These are phyloP conservation scores for Lasioglossum oenotherae DNA, from an alignment of 2,888 invertebrate genomes.

Conservation along the genomic window DNA sequence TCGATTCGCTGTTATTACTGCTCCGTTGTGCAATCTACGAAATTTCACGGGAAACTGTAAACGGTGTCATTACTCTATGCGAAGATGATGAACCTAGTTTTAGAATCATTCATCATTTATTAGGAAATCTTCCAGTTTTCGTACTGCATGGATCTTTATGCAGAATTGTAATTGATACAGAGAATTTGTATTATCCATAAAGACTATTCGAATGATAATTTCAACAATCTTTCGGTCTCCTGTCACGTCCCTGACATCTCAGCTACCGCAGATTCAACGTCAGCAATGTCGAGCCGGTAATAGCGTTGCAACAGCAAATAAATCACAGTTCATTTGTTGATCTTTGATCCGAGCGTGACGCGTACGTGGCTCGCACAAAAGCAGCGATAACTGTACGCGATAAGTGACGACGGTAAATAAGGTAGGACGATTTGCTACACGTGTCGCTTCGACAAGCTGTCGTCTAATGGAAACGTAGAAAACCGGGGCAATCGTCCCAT, in stretches of 20 bases:
- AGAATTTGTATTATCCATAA: background rate
- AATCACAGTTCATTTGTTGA: slow-evolving; percentile 60
- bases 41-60: slow-evolving; percentile 22
- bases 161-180: background rate
- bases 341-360: slow-evolving; percentile 53
- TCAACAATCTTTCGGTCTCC: slow-evolving; percentile 17
- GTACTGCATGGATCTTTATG: background rate
- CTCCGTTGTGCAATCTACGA: slow-evolving; percentile 18
- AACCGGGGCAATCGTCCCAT: slow-evolving; percentile 26
- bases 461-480: background rate
- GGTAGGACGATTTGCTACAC: slow-evolving; percentile 23
- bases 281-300: slow-evolving; percentile 21
- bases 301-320: slow-evolving; percentile 31
- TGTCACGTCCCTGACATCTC: slow-evolving; percentile 54
- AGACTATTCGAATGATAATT: background rate
- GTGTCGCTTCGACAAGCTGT: slow-evolving; percentile 11
- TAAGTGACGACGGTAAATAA: slow-evolving; percentile 43
- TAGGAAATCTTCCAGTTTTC: background rate
- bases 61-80: slow-evolving; percentile 17
- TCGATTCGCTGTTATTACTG: slow-evolving; percentile 17
- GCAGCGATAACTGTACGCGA: slow-evolving; percentile 42
- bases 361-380: slow-evolving; percentile 16
- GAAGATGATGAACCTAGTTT: background rate
- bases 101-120: background rate
- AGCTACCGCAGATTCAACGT: slow-evolving; percentile 8